Conservation (phyloP, 1,140 invertebrate genomes). For the Drosophila quadrilineata region DNA sequence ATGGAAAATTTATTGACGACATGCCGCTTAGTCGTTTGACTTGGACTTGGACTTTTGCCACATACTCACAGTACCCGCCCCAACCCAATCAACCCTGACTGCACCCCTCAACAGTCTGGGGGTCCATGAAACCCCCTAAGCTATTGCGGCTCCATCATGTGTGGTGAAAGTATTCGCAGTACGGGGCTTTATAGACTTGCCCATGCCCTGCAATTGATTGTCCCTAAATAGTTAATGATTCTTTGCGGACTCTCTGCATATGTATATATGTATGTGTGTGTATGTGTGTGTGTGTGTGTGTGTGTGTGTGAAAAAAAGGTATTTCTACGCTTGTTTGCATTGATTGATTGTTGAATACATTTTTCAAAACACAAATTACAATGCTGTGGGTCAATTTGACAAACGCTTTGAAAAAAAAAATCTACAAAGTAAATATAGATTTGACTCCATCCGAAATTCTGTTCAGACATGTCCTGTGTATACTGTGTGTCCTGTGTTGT, state of each 20-base stretch:
- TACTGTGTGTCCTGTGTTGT: no score
- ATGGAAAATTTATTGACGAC: slow-evolving; percentile 78
- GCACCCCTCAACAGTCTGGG: no score
- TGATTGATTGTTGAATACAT: slow-evolving; percentile 36
- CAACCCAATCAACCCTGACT: not conserved
- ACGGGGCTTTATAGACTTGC: slow-evolving; percentile 57
- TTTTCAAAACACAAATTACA: slow-evolving; percentile 10
- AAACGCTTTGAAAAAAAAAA: not conserved
- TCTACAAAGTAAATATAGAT: slow-evolving; percentile 14
- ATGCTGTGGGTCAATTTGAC: slow-evolving; percentile 8
- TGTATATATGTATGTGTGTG: no score
- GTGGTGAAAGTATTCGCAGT: slow-evolving; percentile 67
- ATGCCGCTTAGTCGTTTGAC: slow-evolving; percentile 78
- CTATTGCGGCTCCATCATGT: slow-evolving; percentile 54
- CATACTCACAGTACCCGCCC: slow-evolving; percentile 13
- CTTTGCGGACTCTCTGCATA: no score
- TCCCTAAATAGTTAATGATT: slow-evolving; percentile 65
- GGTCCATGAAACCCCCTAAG: no score
- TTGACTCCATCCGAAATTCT: no score
- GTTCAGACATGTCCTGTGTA: no score
- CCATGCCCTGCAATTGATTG: slow-evolving; percentile 54
- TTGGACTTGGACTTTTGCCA: slow-evolving; percentile 72
- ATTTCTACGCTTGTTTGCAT: slow-evolving; percentile 20
- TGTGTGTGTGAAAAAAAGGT: slow-evolving; percentile 13
- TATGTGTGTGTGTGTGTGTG: no score